Evolutionary conservation across 2,113 vertebrate genomes (phyloP), one percentile per base, ranked within the genome.

Genomic region (Rhinolophus sinicus): DNA sequence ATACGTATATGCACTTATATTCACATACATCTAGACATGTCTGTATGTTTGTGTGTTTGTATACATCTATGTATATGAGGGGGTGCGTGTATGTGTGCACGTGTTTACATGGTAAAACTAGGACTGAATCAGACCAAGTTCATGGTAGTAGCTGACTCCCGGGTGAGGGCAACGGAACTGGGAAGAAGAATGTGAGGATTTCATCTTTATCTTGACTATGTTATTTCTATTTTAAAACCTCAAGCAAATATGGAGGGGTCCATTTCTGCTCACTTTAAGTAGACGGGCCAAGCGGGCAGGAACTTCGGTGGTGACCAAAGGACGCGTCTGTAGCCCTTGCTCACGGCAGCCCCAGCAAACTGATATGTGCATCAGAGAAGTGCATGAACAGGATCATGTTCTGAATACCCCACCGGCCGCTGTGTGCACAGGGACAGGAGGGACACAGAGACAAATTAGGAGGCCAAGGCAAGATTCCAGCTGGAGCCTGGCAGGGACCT

Each of bases 381-480:
- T 9, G 26, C 18, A 15, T 8, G 8, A 38, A 24, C 35, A 47
- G 24, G 44, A 3, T 8, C 80, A 4, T 3, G 40, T 22, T 52
- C 65, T 52, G 28, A 40, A 40, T 1, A 18, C 5, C 75, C 67
- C 6, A 0, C 33, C 3, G 76, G 67, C 24, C 8, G 1, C 22
- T 9, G 2, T 10, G 14, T 3, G 7, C 73, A 50, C 35, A 16
- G 21, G 8, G 47, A 30, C 16, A 4, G 4, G 2, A 14, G 1
- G 11, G 40, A 5, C 7, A 6, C 26, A 38, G 28, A 18, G 24
- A 65, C 19, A 13, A 14, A 19, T 11, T 0, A 3, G 73, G 47
- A 28, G 56, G 65, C 44, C 0, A 0, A 62, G 81, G 69, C n/a
- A 7, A 22, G 30, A 54, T 12, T 50, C 2, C 0, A 0, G 72